Percentiles rank a stretch among this genome's conserved stretches.
Evolutionary conservation across 2,888 invertebrate species (phyloP).

Genomic region (Formica aserva): DNA sequence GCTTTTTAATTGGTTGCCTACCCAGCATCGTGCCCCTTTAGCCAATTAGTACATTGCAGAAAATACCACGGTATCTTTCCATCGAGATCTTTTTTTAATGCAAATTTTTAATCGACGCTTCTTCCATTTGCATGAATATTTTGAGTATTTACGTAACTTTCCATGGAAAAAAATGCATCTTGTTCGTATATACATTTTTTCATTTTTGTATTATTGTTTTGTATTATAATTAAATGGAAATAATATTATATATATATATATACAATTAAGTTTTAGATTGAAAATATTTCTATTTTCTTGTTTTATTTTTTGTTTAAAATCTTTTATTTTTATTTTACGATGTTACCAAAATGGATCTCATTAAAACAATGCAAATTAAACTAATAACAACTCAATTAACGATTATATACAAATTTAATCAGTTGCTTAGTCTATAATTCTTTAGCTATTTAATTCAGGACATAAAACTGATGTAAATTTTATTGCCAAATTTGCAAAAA

Average conservation of each 20-base stretch:
- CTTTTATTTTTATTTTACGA: slow-evolving; percentile 6
- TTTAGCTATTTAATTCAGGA: not conserved
- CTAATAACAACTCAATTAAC: not conserved
- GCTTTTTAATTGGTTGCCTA: slow-evolving; percentile 73
- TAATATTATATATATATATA: not conserved
- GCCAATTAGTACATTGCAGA: slow-evolving; percentile 72
- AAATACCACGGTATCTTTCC: slow-evolving; percentile 62
- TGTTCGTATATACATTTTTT: not conserved
- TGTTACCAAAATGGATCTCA: not conserved
- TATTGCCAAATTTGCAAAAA: not conserved
- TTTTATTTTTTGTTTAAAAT: not conserved
- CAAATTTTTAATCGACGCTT: slow-evolving; percentile 53
- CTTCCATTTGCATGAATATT: slow-evolving; percentile 37
- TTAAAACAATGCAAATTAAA: not conserved
- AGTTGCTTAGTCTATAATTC: not conserved
- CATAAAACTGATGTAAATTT: not conserved
- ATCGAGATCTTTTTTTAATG: slow-evolving; percentile 53
- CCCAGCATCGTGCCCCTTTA: slow-evolving; percentile 67
- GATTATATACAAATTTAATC: not conserved
- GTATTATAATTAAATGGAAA: slow-evolving; percentile 8
- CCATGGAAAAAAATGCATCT: not conserved
- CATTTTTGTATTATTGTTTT: not conserved
- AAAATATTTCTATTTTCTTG: not conserved
- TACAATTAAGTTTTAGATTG: not conserved
- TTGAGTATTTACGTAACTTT: slow-evolving; percentile 28